These are phyloP conservation scores for Rhopilema esculentum DNA, from an alignment of 30 jellyfish, hydroid and myxozoan species.

Conservation along the genomic window DNA sequence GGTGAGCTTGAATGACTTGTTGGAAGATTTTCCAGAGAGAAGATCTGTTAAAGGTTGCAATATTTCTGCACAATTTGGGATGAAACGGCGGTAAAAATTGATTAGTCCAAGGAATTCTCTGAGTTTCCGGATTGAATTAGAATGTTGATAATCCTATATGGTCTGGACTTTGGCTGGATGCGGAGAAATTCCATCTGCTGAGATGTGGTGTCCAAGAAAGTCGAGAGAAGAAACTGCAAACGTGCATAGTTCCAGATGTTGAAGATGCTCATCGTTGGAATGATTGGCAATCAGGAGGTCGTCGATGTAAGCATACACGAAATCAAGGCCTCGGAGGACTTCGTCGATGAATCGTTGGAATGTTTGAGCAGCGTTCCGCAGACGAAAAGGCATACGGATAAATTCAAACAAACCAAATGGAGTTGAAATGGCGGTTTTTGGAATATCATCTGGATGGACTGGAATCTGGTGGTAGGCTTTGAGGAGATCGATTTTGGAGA, in stretches of 20 bases:
- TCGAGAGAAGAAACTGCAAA: slow-evolving; percentile 7
- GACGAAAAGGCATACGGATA: too few species aligned
- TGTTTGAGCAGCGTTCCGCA: too few species aligned
- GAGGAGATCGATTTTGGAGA: slow-evolving; percentile 53
- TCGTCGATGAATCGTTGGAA: too few species aligned
- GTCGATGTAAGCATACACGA: slow-evolving; percentile 30
- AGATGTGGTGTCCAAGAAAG: too few species aligned
- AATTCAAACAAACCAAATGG: too few species aligned
- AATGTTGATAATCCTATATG: not conserved
- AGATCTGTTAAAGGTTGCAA: slow-evolving; percentile 43
- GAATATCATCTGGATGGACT: slow-evolving; percentile 28
- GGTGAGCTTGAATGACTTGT: not conserved
- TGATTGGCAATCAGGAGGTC: slow-evolving; percentile 37
- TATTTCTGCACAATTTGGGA: slow-evolving; percentile 21
- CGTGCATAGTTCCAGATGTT: slow-evolving; percentile 30
- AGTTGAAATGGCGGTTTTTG: slow-evolving; percentile 60
- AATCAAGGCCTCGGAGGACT: slow-evolving; percentile 24
- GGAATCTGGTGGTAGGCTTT: slow-evolving; percentile 61
- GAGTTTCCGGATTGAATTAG: not conserved
- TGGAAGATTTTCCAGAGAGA: not conserved
- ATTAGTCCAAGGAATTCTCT: slow-evolving; percentile 15
- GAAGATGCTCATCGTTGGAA: slow-evolving; percentile 35
- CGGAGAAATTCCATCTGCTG: slow-evolving; percentile 47
- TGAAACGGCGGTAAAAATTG: slow-evolving; percentile 50
- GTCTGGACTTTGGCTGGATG: slow-evolving; percentile 23